These are phyloP conservation scores for Nemoura dubitans DNA, from an alignment of 2,888 invertebrate species.

Conservation along the genomic window DNA sequence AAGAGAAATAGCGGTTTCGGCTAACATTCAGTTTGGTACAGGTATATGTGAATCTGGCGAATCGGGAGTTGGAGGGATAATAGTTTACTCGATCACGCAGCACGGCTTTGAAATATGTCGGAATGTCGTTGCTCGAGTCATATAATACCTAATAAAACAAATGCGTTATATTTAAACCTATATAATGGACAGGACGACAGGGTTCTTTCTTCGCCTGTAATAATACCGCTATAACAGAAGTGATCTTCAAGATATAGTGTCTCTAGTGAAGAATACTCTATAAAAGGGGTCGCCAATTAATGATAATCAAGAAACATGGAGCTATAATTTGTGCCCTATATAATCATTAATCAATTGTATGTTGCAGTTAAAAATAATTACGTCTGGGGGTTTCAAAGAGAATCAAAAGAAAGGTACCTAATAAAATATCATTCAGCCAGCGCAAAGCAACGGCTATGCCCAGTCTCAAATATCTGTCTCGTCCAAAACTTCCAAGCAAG, in stretches of 20 bases:
- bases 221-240: neutral
- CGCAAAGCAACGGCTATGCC: neutral
- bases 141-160: neutral
- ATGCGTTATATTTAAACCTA: neutral
- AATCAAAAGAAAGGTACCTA: neutral
- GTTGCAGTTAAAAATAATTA: neutral
- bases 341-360: neutral
- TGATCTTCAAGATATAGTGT: neutral
- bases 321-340: neutral
- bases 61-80: neutral
- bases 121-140: neutral
- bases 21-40: neutral
- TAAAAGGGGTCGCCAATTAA: neutral
- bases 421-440: neutral
- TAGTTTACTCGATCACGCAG: neutral
- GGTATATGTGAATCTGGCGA: neutral
- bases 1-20: conserved; percentile 18
- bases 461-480: neutral
- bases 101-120: conserved; percentile 1
- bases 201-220: neutral
- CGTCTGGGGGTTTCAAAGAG: neutral
- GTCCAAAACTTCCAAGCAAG: neutral
- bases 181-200: neutral
- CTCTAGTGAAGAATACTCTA: neutral
- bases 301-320: neutral